phyloP scores from a whole-genome alignment of 2,113 vertebrate genomes.

The Cryptotis parvus region DNA sequence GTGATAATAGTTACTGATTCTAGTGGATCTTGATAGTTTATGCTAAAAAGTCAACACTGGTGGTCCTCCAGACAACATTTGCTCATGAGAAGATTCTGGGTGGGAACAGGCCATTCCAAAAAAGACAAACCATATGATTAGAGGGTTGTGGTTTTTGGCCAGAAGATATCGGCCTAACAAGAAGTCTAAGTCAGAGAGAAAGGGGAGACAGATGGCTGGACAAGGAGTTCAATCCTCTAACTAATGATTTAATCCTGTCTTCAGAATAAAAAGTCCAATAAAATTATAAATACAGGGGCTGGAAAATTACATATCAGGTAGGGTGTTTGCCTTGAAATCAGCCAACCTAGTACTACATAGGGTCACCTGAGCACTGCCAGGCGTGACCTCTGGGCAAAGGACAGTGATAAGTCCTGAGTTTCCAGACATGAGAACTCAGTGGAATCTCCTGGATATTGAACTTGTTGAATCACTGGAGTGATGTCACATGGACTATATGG shows the following conservation, averaged over 20 bases:
- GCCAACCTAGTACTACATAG: too few relatives aligned
- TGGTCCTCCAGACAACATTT: background rate
- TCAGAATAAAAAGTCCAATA: background rate
- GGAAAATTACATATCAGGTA: too few relatives aligned
- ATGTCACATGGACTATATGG: background rate
- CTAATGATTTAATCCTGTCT: background rate
- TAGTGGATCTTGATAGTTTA: background rate
- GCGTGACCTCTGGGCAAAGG: too few relatives aligned
- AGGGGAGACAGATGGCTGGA: background rate
- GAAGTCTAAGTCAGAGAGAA: background rate
- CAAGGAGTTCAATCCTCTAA: too few relatives aligned
- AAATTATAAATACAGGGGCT: too few relatives aligned
- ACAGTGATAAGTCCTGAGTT: too few relatives aligned
- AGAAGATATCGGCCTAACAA: background rate
- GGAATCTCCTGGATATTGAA: background rate
- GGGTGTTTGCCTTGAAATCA: too few relatives aligned
- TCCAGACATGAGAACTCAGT: background rate
- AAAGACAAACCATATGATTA: background rate
- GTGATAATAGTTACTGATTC: background rate
- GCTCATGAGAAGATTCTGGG: background rate
- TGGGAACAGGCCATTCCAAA: background rate
- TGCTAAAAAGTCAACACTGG: background rate
- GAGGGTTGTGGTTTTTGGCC: background rate
- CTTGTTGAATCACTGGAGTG: background rate
- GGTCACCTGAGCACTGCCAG: too few relatives aligned